phyloP scores from a whole-genome alignment of 2,113 vertebrate genomes.

The Alligator sinensis region DNA sequence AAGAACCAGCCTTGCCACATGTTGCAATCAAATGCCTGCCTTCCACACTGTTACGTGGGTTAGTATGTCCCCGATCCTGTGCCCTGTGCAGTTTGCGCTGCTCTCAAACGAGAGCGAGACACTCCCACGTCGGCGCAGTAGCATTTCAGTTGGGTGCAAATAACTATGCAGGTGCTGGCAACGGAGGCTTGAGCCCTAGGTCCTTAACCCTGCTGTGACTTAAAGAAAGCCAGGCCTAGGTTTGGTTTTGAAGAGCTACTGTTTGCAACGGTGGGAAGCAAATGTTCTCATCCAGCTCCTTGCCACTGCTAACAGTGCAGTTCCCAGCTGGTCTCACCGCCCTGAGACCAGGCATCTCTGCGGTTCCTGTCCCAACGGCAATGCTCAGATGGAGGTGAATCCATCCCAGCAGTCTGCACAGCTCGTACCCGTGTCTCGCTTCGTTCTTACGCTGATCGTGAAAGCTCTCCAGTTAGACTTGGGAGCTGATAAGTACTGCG shows the following conservation, averaged over 20 bases:
- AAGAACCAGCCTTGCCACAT: background rate
- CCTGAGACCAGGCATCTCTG: slow-evolving; percentile 68
- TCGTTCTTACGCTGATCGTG: background rate
- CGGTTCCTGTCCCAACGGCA: slow-evolving; percentile 38
- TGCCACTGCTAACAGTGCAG: slow-evolving; percentile 69
- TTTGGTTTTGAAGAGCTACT: slow-evolving; percentile 23
- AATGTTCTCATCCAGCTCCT: slow-evolving; percentile 70
- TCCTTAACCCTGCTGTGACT: background rate
- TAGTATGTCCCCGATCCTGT: background rate
- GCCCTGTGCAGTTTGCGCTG: too few species aligned
- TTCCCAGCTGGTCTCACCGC: slow-evolving; percentile 66
- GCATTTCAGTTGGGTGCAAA: too few species aligned
- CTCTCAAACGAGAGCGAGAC: too few species aligned
- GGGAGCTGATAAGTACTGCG: background rate
- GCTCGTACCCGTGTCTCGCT: background rate
- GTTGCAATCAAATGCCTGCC: background rate
- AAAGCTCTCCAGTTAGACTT: background rate
- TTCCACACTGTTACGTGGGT: accelerated
- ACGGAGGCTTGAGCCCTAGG: background rate
- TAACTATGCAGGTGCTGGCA: background rate
- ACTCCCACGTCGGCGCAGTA: too few species aligned
- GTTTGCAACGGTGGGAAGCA: slow-evolving; percentile 60
- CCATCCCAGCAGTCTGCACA: slow-evolving; percentile 15
- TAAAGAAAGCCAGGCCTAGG: background rate
- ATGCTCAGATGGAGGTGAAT: slow-evolving; percentile 64